Evolutionary conservation across 1,140 invertebrate genomes (phyloP), one percentile per base, ranked within the genome.

Genomic region (Portunus trituberculatus): DNA sequence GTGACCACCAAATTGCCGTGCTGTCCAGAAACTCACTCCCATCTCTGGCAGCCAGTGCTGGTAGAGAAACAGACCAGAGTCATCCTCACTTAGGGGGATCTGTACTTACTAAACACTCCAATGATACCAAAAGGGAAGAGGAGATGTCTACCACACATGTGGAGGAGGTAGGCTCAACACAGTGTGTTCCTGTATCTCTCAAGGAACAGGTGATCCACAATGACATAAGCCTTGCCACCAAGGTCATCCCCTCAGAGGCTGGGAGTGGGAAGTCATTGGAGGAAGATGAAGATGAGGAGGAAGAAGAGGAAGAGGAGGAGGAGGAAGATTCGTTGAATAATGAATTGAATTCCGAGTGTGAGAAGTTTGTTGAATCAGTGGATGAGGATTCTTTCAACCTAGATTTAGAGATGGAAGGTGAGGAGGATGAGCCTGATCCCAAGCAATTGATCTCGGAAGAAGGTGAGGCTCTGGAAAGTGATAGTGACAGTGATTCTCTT

Each of bases 401-500:
- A n/a, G 67, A 76, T 20, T n/a, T 76, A 20, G 90, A 76, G 29
- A 16, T 91, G 90, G 20, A 91, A 20, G 52, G 31, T 91, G 46
- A 28, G 45, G 10, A 67, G 12, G 31, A 59, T 28, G 52, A 91
- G 3, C 25, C 52, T 39, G 90, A 91, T 8, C 67, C 48, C n/a
- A 16, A 29, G n/a, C 59, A 20, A 76, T 52, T 29, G 6, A 25
- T 32, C 29, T 76, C 59, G 12, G 29, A 10, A 32, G 29, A 91
- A 31, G 25, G 67, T 0, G 67, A 76, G 67, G 20, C 1, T 8
- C 16, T 45, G 86, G 86, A 88, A 14, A 88, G 86, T 88, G 86
- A 88, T 31, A 88, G 86, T 88, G 83, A 86, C 83, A 88, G 86
- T 88, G 86, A 88, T 46, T 39, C 20, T 20, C 31, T 88, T 10